A percentile compares a stretch with the other conserved stretches of the same genome.
These are phyloP conservation scores for Operophtera brumata DNA, from an alignment of 2,888 invertebrate genomes.

Conservation along the genomic window DNA sequence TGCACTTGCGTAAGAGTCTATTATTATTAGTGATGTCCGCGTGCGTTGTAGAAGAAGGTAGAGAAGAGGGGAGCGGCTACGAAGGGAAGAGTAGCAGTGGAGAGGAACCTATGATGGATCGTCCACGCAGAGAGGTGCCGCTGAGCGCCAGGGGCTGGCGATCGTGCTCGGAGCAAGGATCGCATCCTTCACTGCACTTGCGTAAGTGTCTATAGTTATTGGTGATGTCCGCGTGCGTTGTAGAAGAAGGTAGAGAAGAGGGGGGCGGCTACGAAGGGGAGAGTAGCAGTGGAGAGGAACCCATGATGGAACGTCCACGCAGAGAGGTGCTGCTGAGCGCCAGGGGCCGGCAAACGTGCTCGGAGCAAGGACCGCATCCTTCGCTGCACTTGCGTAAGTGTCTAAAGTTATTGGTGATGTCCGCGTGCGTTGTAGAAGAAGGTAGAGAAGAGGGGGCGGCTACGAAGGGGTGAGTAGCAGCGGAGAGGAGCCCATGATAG, in stretches of 20 bases:
- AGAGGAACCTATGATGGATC: conserved; percentile 61
- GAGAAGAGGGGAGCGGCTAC: conserved; percentile 63
- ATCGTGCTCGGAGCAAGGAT: conserved; percentile 86
- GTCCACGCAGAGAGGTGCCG: conserved; percentile 74
- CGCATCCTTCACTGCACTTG: conserved; percentile 80
- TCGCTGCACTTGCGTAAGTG: conserved; percentile 72
- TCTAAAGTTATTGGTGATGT: conserved; percentile 68
- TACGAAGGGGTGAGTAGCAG: conserved; percentile 42
- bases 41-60: conserved; percentile 70
- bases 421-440: conserved; percentile 71
- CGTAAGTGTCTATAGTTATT: conserved; percentile 39
- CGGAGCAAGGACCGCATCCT: conserved; percentile 87
- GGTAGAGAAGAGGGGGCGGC: conserved; percentile 65
- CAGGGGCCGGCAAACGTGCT: conserved; percentile 83
- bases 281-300: conserved; percentile 42
- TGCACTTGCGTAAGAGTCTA: conserved; percentile 71
- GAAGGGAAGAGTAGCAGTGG: conserved; percentile 43
- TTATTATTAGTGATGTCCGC: conserved; percentile 74
- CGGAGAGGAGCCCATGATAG: conserved; percentile 57
- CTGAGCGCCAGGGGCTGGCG: conserved; percentile 81
- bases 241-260: conserved; percentile 70
- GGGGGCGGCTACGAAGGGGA: conserved; percentile 54
- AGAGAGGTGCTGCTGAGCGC: conserved; percentile 79
- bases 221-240: conserved; percentile 71
- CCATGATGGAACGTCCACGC: conserved; percentile 67